Conservation (phyloP, 2,113 vertebrate species). For the Nettapus auritus region DNA sequence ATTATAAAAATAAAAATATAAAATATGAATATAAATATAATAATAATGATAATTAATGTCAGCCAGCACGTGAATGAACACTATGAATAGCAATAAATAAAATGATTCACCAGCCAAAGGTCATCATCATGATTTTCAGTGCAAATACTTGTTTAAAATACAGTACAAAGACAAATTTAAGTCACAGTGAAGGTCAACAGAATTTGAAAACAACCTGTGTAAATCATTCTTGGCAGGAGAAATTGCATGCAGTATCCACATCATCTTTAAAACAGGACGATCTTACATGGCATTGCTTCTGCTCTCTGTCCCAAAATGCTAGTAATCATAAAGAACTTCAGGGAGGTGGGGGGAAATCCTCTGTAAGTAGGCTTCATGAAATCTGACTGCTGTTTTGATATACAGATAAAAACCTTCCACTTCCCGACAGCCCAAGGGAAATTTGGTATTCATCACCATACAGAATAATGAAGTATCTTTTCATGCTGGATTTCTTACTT, state of each 20-base stretch:
- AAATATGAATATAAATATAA: not conserved
- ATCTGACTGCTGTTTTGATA: not conserved
- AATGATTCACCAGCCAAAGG: not conserved
- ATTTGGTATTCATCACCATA: not conserved
- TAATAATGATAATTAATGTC: not conserved
- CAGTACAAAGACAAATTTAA: not conserved
- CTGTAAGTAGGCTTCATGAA: not conserved
- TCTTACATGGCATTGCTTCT: not conserved
- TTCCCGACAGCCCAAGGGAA: not conserved
- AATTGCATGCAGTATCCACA: not conserved
- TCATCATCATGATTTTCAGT: not conserved
- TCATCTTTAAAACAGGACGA: not conserved
- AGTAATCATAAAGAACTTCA: not conserved
- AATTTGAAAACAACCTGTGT: not conserved
- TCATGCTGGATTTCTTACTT: not conserved
- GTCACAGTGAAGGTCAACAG: not conserved
- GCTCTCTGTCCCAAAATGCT: not conserved
- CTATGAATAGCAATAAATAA: not conserved
- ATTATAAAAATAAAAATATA: not conserved
- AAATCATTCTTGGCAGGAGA: not conserved
- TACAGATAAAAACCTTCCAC: not conserved
- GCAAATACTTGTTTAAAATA: not conserved
- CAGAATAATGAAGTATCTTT: slow-evolving; percentile 30
- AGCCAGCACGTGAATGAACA: not conserved
- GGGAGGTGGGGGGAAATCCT: not conserved